phyloP scores from a whole-genome alignment of 2,113 vertebrate genomes.

The Aix galericulata region DNA sequence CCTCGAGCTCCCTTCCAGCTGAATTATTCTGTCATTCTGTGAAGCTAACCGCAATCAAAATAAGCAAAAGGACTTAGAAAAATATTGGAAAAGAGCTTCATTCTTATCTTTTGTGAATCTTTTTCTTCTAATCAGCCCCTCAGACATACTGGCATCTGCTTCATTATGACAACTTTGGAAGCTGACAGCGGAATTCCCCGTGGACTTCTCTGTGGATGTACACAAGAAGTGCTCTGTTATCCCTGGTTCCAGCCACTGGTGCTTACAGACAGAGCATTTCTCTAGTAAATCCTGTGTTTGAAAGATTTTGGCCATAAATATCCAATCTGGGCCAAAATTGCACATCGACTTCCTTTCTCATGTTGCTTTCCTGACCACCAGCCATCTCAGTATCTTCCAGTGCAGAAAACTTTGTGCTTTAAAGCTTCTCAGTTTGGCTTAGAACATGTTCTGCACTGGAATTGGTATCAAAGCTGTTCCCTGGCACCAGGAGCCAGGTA shows the following conservation, averaged over 20 bases:
- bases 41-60: conserved; percentile 50
- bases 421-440: not conserved
- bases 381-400: not conserved
- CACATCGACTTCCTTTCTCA: not conserved
- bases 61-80: conserved; percentile 37
- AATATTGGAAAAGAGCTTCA: conserved; percentile 16
- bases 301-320: conserved; percentile 3
- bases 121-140: conserved; percentile 37
- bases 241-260: not conserved
- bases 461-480: not conserved
- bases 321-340: not conserved
- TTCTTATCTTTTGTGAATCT: conserved; percentile 44
- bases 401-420: not conserved
- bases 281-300: not conserved
- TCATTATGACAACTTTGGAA: conserved; percentile 2
- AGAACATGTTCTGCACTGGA: not conserved
- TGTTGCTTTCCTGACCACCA: not conserved
- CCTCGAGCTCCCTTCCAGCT: not conserved
- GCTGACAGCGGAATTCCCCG: not conserved
- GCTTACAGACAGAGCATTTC: not conserved
- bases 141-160: conserved; percentile 46
- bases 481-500: not conserved
- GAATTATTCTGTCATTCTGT: conserved; percentile 4
- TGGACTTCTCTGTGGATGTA: not conserved
- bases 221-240: not conserved